Evolutionary conservation across 2,113 vertebrate genomes (phyloP).

Genomic region (Coturnix japonica): DNA sequence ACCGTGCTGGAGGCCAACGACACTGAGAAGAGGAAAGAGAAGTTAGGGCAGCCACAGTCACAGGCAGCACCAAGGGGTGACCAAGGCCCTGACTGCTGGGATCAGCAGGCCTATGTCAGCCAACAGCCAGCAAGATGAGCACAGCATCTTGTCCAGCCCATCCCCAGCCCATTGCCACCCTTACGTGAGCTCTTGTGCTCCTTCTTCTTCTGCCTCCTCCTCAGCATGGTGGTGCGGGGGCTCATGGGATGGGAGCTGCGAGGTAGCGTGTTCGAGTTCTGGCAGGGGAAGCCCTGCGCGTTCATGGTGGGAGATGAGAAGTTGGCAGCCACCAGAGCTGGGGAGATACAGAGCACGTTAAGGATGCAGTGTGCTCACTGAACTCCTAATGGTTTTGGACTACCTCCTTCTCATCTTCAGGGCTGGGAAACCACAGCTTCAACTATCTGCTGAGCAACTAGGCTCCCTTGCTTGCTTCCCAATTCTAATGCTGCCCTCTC

Average conservation of each 20-base stretch:
- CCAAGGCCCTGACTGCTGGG: background rate
- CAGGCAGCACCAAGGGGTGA: background rate
- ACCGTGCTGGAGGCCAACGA: conserved; percentile 93
- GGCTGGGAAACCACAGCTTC: background rate
- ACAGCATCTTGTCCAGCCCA: rapidly evolving
- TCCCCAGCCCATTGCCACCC: background rate
- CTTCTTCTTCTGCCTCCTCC: conserved; percentile 87
- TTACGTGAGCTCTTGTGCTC: conserved; percentile 94
- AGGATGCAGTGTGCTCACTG: rapidly evolving
- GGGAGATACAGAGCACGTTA: background rate
- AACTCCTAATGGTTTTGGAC: background rate
- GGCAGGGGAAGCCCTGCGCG: conserved; percentile 86
- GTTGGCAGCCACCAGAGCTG: conserved; percentile 90
- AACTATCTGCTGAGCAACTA: background rate
- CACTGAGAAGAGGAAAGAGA: conserved; percentile 78
- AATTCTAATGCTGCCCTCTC: background rate
- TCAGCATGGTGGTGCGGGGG: conserved; percentile 84
- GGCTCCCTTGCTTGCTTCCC: background rate
- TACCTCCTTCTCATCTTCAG: background rate
- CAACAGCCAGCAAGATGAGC: background rate
- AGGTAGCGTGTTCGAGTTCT: conserved; percentile 88
- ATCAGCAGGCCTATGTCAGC: rapidly evolving
- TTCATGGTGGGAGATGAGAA: conserved; percentile 90
- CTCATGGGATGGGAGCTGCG: conserved; percentile 86
- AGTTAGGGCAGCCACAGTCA: background rate